Evolutionary conservation across 2,888 invertebrate species (phyloP), one percentile per base, ranked within the genome.

Genomic region (Netelia inedita): DNA sequence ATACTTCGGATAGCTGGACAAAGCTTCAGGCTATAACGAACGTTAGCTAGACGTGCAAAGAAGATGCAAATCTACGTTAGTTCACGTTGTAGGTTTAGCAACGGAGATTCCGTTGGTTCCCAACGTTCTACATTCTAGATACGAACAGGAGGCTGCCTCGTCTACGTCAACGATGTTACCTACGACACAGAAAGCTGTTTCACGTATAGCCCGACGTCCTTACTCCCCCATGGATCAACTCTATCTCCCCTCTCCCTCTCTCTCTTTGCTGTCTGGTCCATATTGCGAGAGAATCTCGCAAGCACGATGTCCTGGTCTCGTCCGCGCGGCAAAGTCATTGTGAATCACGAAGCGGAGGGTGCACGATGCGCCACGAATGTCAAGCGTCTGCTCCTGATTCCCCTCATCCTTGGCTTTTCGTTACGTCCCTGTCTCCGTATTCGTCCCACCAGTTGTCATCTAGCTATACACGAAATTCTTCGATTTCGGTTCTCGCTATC

Each of bases 291-390:
- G 72, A 74, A 61, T 75, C 72, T 85, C 74, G 19, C 23, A 81
- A 74, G 19, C 50, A 65, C 72, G 63, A 79, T 76, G 71, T 80
- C 68, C 50, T 14, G 41, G n/a, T 74, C 63, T 71, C 66, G 79
- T 80, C 80, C 69, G 55, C 61, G 81, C 72, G 79, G 76, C 83
- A 63, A 83, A 79, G 81, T 86, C 85, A 86, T 87, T 88, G 88
- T 87, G 88, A 90, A 89, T 89, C 89, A 84, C 86, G 85, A 81
- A 83, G 74, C 81, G 74, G 35, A 80, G 68, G 82, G 79, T 68
- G 55, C 71, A 79, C 57, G 73, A 69, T 83, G 87, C 86, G 86
- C 76, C 82, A 83, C 87, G 90, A 90, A 89, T 90, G 89, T 87
- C 87, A 89, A 89, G 83, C 85, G 74, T 73, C 72, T 83, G 55